Conservation (phyloP, 2,113 vertebrate species). For the Xenopus tropicalis region DNA sequence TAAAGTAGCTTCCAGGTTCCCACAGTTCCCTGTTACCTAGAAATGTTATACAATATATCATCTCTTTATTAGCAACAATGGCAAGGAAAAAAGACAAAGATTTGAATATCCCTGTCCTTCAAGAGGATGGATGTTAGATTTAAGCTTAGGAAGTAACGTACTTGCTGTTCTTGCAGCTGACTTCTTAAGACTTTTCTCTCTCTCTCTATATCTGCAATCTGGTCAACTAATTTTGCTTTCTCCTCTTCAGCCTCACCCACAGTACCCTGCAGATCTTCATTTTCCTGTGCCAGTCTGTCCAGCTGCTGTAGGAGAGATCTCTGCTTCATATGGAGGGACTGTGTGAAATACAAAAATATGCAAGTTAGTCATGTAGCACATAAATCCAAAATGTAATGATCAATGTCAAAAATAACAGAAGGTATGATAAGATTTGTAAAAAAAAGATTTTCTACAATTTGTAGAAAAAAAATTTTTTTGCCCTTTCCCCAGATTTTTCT, state of each 20-base stretch:
- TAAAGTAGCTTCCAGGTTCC: too few relatives aligned
- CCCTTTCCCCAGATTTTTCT: too few relatives aligned
- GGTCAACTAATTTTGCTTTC: conserved; percentile 42
- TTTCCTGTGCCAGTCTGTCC: conserved; percentile 73
- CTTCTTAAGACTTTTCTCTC: conserved; percentile 58
- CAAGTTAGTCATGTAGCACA: not conserved
- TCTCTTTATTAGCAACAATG: too few relatives aligned
- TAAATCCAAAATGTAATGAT: not conserved
- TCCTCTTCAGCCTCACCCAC: conserved; percentile 67
- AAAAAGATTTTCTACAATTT: too few relatives aligned
- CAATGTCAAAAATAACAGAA: not conserved
- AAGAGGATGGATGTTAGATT: too few relatives aligned
- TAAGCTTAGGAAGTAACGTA: conserved; percentile 38
- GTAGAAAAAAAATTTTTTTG: too few relatives aligned
- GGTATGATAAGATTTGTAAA: too few relatives aligned
- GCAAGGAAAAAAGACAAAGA: too few relatives aligned
- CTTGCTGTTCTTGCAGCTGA: conserved; percentile 72
- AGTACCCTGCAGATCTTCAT: conserved; percentile 68
- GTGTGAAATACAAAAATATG: not conserved
- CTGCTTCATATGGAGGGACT: conserved; percentile 87
- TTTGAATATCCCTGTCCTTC: too few relatives aligned
- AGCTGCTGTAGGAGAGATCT: conserved; percentile 73
- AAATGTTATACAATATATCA: too few relatives aligned
- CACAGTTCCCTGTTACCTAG: too few relatives aligned
- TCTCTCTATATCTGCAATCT: conserved; percentile 55